phyloP scores from a whole-genome alignment of 2,113 vertebrate species.

The Mastomys natalensis region DNA sequence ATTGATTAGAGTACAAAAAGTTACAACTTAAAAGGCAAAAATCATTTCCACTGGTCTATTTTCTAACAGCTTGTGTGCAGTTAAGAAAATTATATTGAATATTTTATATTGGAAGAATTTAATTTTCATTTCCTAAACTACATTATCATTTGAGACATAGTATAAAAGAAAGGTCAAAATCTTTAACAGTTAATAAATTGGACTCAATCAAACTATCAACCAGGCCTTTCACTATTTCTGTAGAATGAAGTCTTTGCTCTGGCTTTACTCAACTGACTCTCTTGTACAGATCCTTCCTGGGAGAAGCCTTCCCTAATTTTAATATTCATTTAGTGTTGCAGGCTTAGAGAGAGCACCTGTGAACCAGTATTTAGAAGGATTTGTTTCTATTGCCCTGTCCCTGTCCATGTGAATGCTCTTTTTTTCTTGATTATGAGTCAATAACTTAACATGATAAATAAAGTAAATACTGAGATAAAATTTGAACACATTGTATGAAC shows the following conservation, averaged over 20 bases:
- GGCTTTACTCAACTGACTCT: not conserved
- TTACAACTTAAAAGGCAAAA: not conserved
- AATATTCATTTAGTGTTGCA: not conserved
- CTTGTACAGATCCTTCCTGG: not conserved
- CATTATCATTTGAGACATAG: not conserved
- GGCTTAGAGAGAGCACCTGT: not conserved
- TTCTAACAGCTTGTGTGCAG: not conserved
- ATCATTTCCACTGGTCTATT: not conserved
- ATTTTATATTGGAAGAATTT: not conserved
- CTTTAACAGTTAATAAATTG: not conserved
- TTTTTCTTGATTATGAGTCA: not conserved
- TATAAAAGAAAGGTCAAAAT: not conserved
- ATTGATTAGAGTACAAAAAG: not conserved
- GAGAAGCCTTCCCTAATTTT: not conserved
- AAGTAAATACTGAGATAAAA: not conserved
- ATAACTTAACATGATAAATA: not conserved
- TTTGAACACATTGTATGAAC: not conserved
- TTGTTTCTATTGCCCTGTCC: not conserved
- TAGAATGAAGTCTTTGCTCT: not conserved
- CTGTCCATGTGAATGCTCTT: not conserved
- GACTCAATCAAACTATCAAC: not conserved
- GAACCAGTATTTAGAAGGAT: not conserved
- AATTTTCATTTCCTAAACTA: not conserved
- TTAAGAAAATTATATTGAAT: not conserved
- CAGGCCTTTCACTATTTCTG: not conserved